Percentiles rank a stretch among this genome's conserved stretches.
Conservation (phyloP, 2,113 vertebrate genomes). For the Eira barbara region DNA sequence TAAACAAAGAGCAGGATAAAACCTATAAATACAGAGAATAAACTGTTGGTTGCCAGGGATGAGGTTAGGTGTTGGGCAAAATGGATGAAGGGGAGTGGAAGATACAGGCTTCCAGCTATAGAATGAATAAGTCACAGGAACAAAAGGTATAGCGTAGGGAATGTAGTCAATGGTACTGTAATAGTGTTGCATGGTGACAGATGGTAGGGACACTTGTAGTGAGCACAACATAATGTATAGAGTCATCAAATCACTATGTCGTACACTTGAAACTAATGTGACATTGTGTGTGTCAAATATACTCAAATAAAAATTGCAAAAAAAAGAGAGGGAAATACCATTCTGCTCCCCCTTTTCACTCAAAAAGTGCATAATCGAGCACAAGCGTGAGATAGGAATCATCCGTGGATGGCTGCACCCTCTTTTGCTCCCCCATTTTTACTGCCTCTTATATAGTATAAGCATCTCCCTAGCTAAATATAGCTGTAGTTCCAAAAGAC, state of each 20-base stretch:
- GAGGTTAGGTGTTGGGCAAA: not conserved
- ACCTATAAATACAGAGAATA: not conserved
- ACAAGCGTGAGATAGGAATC: not conserved
- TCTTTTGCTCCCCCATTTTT: not conserved
- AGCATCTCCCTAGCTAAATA: not conserved
- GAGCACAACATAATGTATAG: not conserved
- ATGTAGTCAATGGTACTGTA: not conserved
- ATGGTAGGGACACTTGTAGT: not conserved
- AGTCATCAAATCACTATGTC: not conserved
- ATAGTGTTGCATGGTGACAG: not conserved
- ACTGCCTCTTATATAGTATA: not conserved
- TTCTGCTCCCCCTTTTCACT: not conserved
- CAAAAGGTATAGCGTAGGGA: not conserved
- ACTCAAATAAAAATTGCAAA: not conserved
- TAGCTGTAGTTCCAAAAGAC: not conserved
- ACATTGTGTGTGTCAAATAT: not conserved
- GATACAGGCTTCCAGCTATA: not conserved
- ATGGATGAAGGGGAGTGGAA: not conserved
- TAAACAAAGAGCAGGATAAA: not conserved
- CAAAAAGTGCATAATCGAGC: not conserved
- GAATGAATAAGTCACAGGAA: not conserved
- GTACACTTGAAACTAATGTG: not conserved
- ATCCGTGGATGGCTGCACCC: not conserved
- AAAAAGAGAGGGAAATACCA: not conserved
- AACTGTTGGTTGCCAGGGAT: not conserved